Evolutionary conservation across 2,888 invertebrate species (phyloP).

Genomic region (Caenorhabditis sp.): DNA sequence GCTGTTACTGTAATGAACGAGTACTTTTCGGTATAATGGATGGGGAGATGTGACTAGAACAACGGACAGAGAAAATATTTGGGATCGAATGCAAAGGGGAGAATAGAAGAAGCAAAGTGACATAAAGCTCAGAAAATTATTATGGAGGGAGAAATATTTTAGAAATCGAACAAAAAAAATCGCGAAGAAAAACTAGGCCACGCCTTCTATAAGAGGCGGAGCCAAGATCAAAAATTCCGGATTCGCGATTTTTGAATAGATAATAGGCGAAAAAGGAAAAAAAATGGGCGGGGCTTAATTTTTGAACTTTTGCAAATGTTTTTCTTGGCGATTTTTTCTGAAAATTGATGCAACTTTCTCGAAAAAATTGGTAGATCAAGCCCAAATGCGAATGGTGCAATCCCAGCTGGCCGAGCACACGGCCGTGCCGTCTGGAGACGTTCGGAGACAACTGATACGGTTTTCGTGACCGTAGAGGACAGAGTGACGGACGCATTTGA

Average conservation of each 20-base stretch:
- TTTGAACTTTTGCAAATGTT: no score
- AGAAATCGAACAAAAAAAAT: no score
- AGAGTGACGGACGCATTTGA: conserved; percentile 87
- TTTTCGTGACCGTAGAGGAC: conserved; percentile 83
- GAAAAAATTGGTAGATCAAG: no score
- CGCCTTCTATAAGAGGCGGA: no score
- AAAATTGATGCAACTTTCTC: no score
- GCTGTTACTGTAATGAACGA: conserved; percentile 50
- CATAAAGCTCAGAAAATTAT: conserved; percentile 39
- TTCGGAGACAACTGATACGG: conserved; percentile 84
- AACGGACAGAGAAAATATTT: conserved; percentile 6
- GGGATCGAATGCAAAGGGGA: conserved; percentile 5
- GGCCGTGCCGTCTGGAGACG: conserved; percentile 97
- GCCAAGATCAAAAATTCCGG: no score
- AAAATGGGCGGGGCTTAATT: no score
- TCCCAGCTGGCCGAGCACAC: conserved; percentile 98
- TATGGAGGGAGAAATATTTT: not conserved
- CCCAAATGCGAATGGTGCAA: conserved; percentile 86
- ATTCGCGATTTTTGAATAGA: no score
- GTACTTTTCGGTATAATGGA: conserved; percentile 37
- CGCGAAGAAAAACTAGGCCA: no score
- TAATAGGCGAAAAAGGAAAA: no score
- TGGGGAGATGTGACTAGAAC: conserved; percentile 22
- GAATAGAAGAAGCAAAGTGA: conserved; percentile 18
- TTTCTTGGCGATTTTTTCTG: no score